Base-by-base conservation (phyloP, 1,140 invertebrate genomes). In the Dryas iulia region DNA sequence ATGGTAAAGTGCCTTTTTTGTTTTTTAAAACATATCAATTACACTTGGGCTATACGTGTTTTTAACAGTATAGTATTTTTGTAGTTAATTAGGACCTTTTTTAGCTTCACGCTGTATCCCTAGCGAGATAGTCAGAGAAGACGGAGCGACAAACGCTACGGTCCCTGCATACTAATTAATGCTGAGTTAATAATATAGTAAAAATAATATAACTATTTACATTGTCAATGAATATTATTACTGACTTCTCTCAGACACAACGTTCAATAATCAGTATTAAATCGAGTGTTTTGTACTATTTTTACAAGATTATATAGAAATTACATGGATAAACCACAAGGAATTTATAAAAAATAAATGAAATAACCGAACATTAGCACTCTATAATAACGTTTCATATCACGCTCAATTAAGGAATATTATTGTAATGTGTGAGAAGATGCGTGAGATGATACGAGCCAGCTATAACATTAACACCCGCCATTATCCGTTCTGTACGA, bases 401-500 rank as follows among this genome's bases (percentile, higher is more conserved):
- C 53, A 39, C 26, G 30, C 52, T 57, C 53, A 57, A 65, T 65
- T 65, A 59, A 10, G n/a, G 47, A 23, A 30, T 67, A 60, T 67
- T 67, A 53, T n/a, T 59, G 14, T 67, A 54, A 54, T 60, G 62
- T 60, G 69, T 65, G 58, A 71, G 63, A 66, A 35, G 53, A 66
- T 66, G 35, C 59, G 59, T 62, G 52, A 66, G 56, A 65, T 58
- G 66, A 61, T 66, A 65, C 59, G 63, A 66, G 39, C 54, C 66
- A 68, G 62, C 61, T 69, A 66, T 72, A 66, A 69, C 64, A 74
- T 72, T 72, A 75, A 77, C 65, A 76, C 63, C 71, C 56, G 65
- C 71, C 65, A 81, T 83, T 78, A 83, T 78, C 68, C 67, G 68
- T 79, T 81, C 77, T 77, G 79, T 77, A 76, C 21, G 71, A 75